Evolutionary conservation across 2,113 vertebrate species (phyloP).

Genomic region (Prunella himalayana): DNA sequence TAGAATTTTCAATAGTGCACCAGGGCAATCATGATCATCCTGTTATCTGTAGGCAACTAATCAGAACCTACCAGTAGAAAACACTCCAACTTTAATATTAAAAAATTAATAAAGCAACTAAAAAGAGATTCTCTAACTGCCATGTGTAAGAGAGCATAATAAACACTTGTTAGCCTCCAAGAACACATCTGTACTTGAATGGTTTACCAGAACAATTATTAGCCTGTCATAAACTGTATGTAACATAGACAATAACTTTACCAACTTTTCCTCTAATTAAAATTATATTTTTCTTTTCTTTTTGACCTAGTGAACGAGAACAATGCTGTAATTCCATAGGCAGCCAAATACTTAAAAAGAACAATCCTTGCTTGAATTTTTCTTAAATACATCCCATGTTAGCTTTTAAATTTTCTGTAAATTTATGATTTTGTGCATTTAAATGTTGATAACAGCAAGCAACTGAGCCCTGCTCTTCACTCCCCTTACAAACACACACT

Average conservation of each 20-base stretch:
- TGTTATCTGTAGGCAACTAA: not conserved
- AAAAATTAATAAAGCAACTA: not conserved
- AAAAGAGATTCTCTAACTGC: not conserved
- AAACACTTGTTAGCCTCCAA: not conserved
- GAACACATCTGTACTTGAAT: not conserved
- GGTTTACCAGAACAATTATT: not conserved
- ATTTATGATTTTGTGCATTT: not conserved
- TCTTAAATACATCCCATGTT: not conserved
- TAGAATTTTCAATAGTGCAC: not conserved
- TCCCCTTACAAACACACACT: not conserved
- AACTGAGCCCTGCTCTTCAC: not conserved
- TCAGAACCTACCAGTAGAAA: not conserved
- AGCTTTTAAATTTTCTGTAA: not conserved
- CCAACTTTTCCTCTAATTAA: not conserved
- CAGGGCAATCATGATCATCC: not conserved
- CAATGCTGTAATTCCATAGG: not conserved
- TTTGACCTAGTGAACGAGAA: not conserved
- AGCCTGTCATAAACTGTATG: not conserved
- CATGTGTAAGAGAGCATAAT: not conserved
- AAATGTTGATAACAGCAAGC: not conserved
- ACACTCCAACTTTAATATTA: not conserved
- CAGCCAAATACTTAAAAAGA: not conserved
- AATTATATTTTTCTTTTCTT: not conserved
- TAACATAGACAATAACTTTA: not conserved
- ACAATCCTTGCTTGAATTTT: not conserved